phyloP scores from a whole-genome alignment of 1,140 invertebrate genomes.

The Batillaria attramentaria region DNA sequence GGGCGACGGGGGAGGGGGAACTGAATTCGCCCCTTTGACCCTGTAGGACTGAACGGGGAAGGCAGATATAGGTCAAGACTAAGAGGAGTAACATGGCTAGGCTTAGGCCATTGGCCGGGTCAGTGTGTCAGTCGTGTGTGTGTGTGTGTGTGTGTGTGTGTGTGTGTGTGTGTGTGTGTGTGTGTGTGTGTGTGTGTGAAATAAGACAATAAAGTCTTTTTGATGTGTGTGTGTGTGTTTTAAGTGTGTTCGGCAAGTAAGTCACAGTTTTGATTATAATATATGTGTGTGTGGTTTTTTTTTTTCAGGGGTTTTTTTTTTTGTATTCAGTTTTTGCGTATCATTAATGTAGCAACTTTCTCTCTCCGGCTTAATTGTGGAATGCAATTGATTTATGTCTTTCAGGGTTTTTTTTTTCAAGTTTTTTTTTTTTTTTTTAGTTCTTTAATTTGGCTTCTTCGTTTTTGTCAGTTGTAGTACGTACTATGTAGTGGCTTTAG shows the following conservation, averaged over 20 bases:
- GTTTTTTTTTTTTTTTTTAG: too few relatives aligned
- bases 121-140: not conserved
- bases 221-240: not conserved
- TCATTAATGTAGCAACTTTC: not conserved
- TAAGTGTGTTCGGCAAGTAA: too few relatives aligned
- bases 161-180: conserved; percentile 5
- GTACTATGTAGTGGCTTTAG: too few relatives aligned
- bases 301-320: too few relatives aligned
- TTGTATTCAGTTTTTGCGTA: not conserved
- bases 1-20: not conserved
- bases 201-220: not conserved
- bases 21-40: not conserved
- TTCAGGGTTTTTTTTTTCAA: too few relatives aligned
- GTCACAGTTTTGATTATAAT: too few relatives aligned
- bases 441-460: too few relatives aligned
- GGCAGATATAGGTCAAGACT: not conserved
- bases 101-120: not conserved
- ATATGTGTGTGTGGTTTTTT: too few relatives aligned
- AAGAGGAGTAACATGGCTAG: not conserved
- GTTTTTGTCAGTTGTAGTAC: too few relatives aligned
- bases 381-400: too few relatives aligned
- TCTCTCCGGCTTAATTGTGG: not conserved
- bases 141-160: not conserved
- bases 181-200: not conserved
- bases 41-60: not conserved